A percentile compares a stretch with the other conserved stretches of the same genome.
Conservation (phyloP, 2,888 invertebrate genomes). For the Muschampia plurimacula region DNA sequence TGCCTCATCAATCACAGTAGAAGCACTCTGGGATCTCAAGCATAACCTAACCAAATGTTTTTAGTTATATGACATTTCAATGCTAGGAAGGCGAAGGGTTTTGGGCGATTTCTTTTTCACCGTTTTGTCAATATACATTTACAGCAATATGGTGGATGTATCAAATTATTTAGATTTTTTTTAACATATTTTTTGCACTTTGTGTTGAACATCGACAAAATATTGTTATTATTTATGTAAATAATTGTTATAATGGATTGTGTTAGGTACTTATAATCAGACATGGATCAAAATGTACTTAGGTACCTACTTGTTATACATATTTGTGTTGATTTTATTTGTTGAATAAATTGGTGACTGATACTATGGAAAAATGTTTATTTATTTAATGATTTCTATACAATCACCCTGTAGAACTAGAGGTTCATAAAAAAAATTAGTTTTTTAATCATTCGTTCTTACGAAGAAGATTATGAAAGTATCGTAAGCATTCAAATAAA, state of each 20-base stretch:
- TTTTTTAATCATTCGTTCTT: no score
- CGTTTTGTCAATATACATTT: no score
- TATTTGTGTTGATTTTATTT: conserved; percentile 51
- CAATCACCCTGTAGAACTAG: not conserved
- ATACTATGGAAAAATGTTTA: conserved; percentile 28
- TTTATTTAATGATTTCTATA: conserved; percentile 5
- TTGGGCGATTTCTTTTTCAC: no score
- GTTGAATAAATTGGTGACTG: conserved; percentile 56
- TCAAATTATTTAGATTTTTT: not conserved
- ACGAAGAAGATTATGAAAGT: not conserved
- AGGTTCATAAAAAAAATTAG: no score
- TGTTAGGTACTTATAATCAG: conserved; percentile 29
- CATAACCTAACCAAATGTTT: no score
- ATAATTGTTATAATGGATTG: conserved; percentile 26
- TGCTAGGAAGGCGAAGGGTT: no score
- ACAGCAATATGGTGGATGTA: no score
- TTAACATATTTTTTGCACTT: not conserved
- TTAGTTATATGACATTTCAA: no score
- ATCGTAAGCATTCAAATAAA: not conserved
- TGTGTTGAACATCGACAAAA: not conserved
- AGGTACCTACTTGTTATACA: conserved; percentile 31
- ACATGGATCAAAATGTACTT: conserved; percentile 31
- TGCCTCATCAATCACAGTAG: no score
- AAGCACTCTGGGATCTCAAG: no score
- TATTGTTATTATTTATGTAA: conserved; percentile 8